A percentile compares a stretch with the other conserved stretches of the same genome.
Evolutionary conservation across 2,888 invertebrate genomes (phyloP).

Genomic region (Apoderus coryli): DNA sequence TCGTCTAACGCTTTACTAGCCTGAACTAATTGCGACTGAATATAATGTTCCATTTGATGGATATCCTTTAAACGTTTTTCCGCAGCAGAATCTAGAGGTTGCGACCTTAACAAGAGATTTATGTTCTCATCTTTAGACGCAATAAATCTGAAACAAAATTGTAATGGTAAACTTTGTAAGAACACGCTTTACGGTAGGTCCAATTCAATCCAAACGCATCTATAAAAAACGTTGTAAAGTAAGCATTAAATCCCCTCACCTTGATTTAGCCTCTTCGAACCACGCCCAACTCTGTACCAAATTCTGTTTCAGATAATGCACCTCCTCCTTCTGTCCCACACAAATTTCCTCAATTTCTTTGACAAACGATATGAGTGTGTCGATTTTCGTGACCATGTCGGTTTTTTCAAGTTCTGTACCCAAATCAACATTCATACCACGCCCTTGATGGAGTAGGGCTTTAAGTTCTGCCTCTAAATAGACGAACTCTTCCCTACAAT

Average conservation of each 20-base stretch:
- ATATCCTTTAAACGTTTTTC: conserved; percentile 53
- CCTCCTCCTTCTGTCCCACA: conserved; percentile 41
- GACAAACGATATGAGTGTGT: conserved; percentile 43
- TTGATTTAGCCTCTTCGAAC: conserved; percentile 41
- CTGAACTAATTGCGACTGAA: conserved; percentile 60
- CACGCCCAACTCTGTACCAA: conserved; percentile 41
- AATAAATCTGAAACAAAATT: no score
- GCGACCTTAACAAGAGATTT: conserved; percentile 25
- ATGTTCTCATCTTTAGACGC: conserved; percentile 28
- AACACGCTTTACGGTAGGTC: no score
- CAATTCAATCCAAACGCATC: no score
- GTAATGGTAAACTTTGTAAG: no score
- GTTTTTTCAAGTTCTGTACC: conserved; percentile 43
- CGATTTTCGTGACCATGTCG: conserved; percentile 35
- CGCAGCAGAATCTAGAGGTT: conserved; percentile 49
- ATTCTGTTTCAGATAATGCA: conserved; percentile 36
- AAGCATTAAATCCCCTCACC: no score
- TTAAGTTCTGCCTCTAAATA: conserved; percentile 51
- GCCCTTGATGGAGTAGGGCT: conserved; percentile 41
- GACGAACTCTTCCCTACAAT: conserved; percentile 1
- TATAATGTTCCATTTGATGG: conserved; percentile 51
- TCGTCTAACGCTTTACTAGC: conserved; percentile 58
- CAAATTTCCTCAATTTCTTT: conserved; percentile 47
- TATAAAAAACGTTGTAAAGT: no score
- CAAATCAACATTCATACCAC: conserved; percentile 38